Evolutionary conservation across 2,888 invertebrate genomes (phyloP).

Genomic region (Julus scanicus): DNA sequence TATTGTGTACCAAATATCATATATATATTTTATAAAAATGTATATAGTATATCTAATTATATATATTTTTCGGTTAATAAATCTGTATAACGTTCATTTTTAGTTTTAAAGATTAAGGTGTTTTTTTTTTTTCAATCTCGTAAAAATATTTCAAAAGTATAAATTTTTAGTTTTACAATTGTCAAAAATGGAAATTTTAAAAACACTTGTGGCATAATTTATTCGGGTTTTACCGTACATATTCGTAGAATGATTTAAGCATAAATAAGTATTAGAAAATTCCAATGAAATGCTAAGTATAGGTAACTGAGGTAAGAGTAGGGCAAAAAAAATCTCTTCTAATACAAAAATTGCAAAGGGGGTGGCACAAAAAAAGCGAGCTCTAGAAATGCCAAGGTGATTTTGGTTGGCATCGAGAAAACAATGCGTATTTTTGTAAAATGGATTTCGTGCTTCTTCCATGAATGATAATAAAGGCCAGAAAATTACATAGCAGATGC

Average conservation of each 20-base stretch:
- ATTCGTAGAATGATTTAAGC: background rate
- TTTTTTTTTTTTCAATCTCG: too few species aligned
- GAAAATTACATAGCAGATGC: slow-evolving; percentile 42
- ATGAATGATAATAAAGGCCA: slow-evolving; percentile 28
- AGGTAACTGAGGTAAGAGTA: slow-evolving; percentile 1
- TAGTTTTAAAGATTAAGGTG: too few species aligned
- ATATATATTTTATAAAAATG: too few species aligned
- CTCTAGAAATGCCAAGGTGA: slow-evolving; percentile 36
- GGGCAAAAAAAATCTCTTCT: background rate
- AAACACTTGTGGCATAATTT: too few species aligned
- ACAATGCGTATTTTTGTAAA: background rate
- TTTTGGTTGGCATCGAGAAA: background rate
- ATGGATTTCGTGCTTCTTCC: slow-evolving; percentile 37
- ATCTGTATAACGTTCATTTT: too few species aligned
- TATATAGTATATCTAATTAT: too few species aligned
- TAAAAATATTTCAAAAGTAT: too few species aligned
- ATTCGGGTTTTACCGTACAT: too few species aligned
- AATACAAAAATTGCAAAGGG: background rate
- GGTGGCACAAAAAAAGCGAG: slow-evolving; percentile 10
- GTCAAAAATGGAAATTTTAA: too few species aligned
- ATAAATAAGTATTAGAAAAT: background rate
- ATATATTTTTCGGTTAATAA: too few species aligned
- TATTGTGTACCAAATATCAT: too few species aligned
- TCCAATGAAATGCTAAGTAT: slow-evolving; percentile 39
- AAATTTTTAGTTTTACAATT: too few species aligned